Percentiles rank a stretch among this genome's conserved stretches.
These are phyloP conservation scores for Boloria selene DNA, from an alignment of 2,888 invertebrate species.

Conservation along the genomic window DNA sequence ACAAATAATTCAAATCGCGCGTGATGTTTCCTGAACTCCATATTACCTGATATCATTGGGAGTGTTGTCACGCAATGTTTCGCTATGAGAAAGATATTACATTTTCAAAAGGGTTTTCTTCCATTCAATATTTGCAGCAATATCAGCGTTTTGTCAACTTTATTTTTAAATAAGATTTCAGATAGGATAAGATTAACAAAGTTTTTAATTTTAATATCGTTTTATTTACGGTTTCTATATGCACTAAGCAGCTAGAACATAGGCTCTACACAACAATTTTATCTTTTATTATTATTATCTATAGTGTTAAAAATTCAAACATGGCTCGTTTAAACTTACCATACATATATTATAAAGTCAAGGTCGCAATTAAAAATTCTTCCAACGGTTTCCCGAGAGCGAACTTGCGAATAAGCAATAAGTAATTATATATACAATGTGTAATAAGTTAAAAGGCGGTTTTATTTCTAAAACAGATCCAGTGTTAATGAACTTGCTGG, in stretches of 20 bases:
- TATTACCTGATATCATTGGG: conserved; percentile 46
- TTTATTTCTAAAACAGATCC: conserved; percentile 28
- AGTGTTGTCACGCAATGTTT: conserved; percentile 60
- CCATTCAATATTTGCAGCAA: conserved; percentile 20
- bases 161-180: too few species aligned
- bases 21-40: conserved; percentile 55
- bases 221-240: too few species aligned
- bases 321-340: neutral
- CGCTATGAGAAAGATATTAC: conserved; percentile 48
- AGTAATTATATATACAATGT: neutral
- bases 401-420: conserved; percentile 4
- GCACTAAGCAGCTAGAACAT: neutral
- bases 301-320: neutral
- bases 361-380: conserved; percentile 11
- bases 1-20: conserved; percentile 63
- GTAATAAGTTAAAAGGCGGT: conserved; percentile 19
- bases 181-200: too few species aligned
- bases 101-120: conserved; percentile 6
- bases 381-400: neutral
- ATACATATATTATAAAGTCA: neutral
- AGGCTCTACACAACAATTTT: neutral
- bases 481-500: conserved; percentile 36
- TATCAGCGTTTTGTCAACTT: too few species aligned
- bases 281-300: neutral
- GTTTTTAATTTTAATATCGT: too few species aligned